Evolutionary conservation across 2,113 vertebrate genomes (phyloP).

Genomic region (Corvus hawaiiensis): DNA sequence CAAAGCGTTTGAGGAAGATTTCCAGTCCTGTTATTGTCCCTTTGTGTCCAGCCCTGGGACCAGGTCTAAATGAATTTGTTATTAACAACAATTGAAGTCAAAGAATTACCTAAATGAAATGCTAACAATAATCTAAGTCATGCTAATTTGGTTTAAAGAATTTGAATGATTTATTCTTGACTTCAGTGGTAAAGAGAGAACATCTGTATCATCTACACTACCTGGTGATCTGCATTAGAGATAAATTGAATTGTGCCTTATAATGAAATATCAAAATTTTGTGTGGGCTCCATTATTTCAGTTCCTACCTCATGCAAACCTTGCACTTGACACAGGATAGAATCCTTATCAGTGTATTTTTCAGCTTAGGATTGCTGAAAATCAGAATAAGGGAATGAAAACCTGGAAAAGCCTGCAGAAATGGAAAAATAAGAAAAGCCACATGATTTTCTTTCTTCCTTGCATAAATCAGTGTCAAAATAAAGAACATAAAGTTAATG

Average conservation of each 20-base stretch:
- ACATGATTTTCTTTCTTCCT: fast-evolving
- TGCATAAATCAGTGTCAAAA: background rate
- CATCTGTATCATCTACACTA: background rate
- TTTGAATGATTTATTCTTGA: background rate
- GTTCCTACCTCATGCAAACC: background rate
- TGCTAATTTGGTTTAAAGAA: background rate
- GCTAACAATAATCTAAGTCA: background rate
- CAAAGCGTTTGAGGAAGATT: background rate
- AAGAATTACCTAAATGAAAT: background rate
- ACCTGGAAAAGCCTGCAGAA: background rate
- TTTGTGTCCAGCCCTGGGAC: background rate
- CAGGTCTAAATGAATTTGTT: background rate
- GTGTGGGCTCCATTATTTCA: background rate
- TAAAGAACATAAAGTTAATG: background rate
- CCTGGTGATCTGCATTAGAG: background rate
- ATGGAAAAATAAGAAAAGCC: fast-evolving
- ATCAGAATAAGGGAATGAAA: background rate
- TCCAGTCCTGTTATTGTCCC: background rate
- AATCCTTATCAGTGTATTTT: background rate
- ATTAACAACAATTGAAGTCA: background rate
- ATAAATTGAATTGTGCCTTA: background rate
- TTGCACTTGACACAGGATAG: background rate
- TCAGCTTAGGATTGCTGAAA: background rate
- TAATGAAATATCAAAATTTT: background rate
- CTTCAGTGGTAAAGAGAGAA: background rate